phyloP scores from a whole-genome alignment of 2,888 invertebrate species.

The Sarcophaga caerulescens region DNA sequence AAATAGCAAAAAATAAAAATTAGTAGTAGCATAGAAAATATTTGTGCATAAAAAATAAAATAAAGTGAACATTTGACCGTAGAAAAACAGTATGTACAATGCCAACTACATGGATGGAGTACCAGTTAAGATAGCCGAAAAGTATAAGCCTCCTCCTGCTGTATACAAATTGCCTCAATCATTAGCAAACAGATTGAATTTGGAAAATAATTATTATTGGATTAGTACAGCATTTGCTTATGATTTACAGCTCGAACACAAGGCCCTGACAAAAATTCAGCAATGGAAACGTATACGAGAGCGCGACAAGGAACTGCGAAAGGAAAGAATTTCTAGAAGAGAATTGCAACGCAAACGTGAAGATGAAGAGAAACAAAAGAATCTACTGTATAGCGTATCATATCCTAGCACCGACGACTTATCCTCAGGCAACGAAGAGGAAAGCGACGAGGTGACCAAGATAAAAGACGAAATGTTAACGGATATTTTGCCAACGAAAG shows the following conservation, averaged over 20 bases:
- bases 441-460: constrained; percentile 71
- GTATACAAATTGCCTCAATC: constrained; percentile 84
- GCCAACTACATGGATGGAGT: constrained; percentile 87
- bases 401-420: constrained; percentile 85
- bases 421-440: constrained; percentile 81
- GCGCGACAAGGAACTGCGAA: constrained; percentile 84
- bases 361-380: constrained; percentile 83
- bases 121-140: constrained; percentile 93
- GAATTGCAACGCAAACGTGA: constrained; percentile 84
- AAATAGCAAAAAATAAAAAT: neutral
- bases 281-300: constrained; percentile 87
- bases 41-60: neutral
- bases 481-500: constrained; percentile 11
- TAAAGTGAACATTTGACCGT: neutral
- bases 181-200: constrained; percentile 82
- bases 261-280: constrained; percentile 87
- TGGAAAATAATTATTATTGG: constrained; percentile 82
- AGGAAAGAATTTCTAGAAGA: constrained; percentile 84
- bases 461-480: constrained; percentile 61
- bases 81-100: constrained; percentile 68
- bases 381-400: constrained; percentile 84
- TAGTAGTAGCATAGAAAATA: neutral
- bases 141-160: constrained; percentile 90
- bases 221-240: constrained; percentile 83
- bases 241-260: constrained; percentile 88